Evolutionary conservation across 2,113 vertebrate genomes (phyloP).

Genomic region (Dicaeum eximium): DNA sequence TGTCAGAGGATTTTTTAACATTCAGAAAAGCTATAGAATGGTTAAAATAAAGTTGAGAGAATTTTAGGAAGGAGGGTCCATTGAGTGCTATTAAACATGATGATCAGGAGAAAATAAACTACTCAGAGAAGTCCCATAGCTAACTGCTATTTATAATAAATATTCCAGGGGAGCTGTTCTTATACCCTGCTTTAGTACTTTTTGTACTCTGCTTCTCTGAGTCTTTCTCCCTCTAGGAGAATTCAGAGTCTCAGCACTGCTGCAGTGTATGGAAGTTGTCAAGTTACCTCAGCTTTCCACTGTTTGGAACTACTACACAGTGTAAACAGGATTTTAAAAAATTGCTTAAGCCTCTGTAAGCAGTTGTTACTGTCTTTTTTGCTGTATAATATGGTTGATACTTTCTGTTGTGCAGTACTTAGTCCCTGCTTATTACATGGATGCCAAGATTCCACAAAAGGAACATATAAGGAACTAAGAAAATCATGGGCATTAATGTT

Average conservation of each 20-base stretch:
- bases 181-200: not conserved
- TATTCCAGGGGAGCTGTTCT: not conserved
- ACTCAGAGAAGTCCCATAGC: not conserved
- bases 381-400: not conserved
- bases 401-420: not conserved
- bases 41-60: not conserved
- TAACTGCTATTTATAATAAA: not conserved
- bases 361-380: not conserved
- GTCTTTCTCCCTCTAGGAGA: not conserved
- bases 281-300: not conserved
- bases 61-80: not conserved
- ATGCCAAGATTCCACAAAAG: not conserved
- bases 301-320: not conserved
- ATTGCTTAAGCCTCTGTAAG: not conserved
- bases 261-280: not conserved
- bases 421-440: not conserved
- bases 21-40: not conserved
- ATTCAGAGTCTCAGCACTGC: not conserved
- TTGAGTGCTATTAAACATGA: not conserved
- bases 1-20: not conserved
- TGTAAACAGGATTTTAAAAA: not conserved
- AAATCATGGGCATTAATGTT: not conserved
- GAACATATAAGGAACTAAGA: not conserved
- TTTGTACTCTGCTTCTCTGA: not conserved
- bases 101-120: not conserved